These are phyloP conservation scores for Atherinosoma microstoma DNA, from an alignment of 2,797 vertebrate species.

Conservation along the genomic window DNA sequence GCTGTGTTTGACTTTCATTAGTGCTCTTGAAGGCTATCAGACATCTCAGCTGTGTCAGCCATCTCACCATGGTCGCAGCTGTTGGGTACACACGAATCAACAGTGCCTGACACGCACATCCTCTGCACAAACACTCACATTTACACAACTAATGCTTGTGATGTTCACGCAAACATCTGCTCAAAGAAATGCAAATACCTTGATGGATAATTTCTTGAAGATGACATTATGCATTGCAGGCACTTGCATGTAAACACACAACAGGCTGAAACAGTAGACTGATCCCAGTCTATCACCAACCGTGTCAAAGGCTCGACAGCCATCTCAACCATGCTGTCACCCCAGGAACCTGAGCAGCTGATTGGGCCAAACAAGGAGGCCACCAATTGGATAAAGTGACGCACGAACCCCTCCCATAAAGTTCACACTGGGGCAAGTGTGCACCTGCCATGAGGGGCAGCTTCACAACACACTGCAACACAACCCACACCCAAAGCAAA, in stretches of 20 bases:
- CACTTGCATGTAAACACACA: conserved; percentile 49
- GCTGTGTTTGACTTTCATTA: conserved; percentile 77
- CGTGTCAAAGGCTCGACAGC: conserved; percentile 53
- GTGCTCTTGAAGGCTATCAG: conserved; percentile 56
- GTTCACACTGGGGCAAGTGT: conserved; percentile 75
- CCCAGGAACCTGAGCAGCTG: conserved; percentile 61
- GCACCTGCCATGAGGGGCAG: conserved; percentile 67
- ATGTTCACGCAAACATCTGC: conserved; percentile 7
- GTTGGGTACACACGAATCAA: conserved; percentile 38
- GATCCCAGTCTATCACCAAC: conserved; percentile 58
- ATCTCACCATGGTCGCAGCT: conserved; percentile 63
- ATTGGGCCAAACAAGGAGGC: conserved; percentile 71
- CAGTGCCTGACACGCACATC: conserved; percentile 2
- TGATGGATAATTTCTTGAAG: conserved; percentile 27
- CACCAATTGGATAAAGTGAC: conserved; percentile 67
- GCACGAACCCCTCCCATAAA: conserved; percentile 61
- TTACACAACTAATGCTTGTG: conserved; percentile 13
- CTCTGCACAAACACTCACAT: conserved; percentile 4
- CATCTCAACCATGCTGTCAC: conserved; percentile 63
- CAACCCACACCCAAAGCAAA: conserved; percentile 34
- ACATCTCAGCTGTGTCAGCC: conserved; percentile 67
- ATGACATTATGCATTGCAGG: conserved; percentile 24
- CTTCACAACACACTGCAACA: conserved; percentile 27
- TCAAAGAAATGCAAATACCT: conserved; percentile 28
- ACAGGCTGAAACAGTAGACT: conserved; percentile 61